Base-by-base conservation (phyloP, 2,797 vertebrate genomes). In the Nannoperca australis region DNA sequence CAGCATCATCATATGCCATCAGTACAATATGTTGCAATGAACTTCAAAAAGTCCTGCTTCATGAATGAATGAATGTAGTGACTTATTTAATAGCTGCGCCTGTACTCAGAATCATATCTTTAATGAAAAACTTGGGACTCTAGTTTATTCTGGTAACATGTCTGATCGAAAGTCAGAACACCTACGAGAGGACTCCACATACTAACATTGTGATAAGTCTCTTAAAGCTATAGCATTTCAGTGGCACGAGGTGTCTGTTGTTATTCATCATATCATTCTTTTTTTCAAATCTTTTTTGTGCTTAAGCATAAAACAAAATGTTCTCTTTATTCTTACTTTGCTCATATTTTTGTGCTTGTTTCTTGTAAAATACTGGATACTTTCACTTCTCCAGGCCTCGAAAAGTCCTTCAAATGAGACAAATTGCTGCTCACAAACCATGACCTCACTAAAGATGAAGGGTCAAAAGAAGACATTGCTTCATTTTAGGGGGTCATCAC, bases 91-190 rank as follows among this genome's bases (percentile, higher is more conserved):
- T 50, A 65, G 55, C 61, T 56, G 40, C 24, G 40, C 59, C 71
- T 53, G 9, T 14, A 11, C 70, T 62, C 68, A 45, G 56, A 76
- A 61, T 82, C 42, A 53, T 44, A 34, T 40, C 49, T 82, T 65
- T 64, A 74, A 79, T 87, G 32, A 56, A 69, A 63, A 64, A 45
- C 66, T 22, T 47, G 30, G 5, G 40, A 15, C 64, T 73, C 50
- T 40, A 4, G 22, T 58, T 51, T 68, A 60, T 55, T 73, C 60
- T 30, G 17, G 44, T 36, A 38, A 61, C 24, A 74, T 47, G n/a
- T 59, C 45, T 73, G 22, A 74, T 63, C 51, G 22, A 60, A 30
- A 62, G 69, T 59, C 0, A 63, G 72, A 62, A 50, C 18, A 30
- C 30, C 13, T n/a, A 8, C 30, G 32, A 30, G 38, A 59, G 14